phyloP scores from a whole-genome alignment of 2,797 vertebrate genomes.

The Tadarida brasiliensis region DNA sequence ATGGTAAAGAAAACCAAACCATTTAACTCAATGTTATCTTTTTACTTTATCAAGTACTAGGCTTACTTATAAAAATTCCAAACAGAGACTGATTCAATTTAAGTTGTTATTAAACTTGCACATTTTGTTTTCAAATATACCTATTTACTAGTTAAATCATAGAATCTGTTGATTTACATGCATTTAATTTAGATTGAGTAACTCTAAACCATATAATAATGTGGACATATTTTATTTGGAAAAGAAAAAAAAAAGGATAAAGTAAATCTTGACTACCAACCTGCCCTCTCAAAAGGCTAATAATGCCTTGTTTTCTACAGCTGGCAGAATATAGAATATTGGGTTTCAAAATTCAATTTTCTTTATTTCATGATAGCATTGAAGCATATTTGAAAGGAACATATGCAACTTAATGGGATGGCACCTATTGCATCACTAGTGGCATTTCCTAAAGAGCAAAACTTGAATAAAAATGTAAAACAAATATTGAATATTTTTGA shows the following conservation, averaged over 20 bases:
- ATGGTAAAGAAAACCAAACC: neutral
- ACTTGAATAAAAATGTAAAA: conserved; percentile 79
- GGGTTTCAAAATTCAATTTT: conserved; percentile 67
- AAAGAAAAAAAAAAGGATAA: neutral
- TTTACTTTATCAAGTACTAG: conserved; percentile 10
- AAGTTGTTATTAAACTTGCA: conserved; percentile 56
- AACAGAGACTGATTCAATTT: neutral
- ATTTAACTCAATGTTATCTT: conserved; percentile 47
- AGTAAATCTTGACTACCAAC: neutral
- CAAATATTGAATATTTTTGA: conserved; percentile 82
- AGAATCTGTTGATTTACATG: conserved; percentile 7
- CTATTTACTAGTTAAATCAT: conserved; percentile 23
- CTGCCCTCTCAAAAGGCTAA: neutral
- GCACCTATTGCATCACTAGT: conserved; percentile 68
- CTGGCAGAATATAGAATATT: conserved; percentile 55
- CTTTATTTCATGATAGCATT: conserved; percentile 64
- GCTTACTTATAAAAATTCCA: conserved; percentile 45
- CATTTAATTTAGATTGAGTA: conserved; percentile 9
- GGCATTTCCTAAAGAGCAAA: conserved; percentile 84
- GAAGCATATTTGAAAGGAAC: conserved; percentile 72
- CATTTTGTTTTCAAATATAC: conserved; percentile 67
- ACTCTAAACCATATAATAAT: neutral
- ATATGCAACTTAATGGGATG: conserved; percentile 76
- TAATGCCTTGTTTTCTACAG: conserved; percentile 45
- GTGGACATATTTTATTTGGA: neutral